Evolutionary conservation across 2,888 invertebrate species (phyloP).

Genomic region (Lepetodrilus schrolli): DNA sequence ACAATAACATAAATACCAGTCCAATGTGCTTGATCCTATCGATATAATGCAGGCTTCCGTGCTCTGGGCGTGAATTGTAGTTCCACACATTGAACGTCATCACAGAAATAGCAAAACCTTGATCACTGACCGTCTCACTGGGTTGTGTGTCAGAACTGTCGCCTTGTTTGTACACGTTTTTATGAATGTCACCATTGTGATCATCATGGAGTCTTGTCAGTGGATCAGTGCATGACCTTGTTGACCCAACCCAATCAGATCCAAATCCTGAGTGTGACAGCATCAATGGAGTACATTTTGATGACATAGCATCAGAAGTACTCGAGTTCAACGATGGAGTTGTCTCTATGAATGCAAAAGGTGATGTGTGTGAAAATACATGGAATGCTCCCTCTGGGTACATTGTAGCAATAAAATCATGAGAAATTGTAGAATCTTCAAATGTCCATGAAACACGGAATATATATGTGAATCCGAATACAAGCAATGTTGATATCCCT

Average conservation of each 20-base stretch:
- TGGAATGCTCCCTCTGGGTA: conserved; percentile 40
- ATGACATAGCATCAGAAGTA: conserved; percentile 1
- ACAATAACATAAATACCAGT: conserved; percentile 39
- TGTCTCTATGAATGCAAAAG: conserved; percentile 36
- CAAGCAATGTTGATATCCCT: conserved; percentile 46
- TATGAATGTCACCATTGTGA: not conserved
- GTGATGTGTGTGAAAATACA: conserved; percentile 48
- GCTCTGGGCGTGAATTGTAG: conserved; percentile 45
- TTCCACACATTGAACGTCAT: conserved; percentile 61
- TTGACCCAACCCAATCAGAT: not conserved
- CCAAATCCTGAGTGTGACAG: too few species aligned
- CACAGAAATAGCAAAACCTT: conserved; percentile 34
- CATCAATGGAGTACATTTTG: not conserved
- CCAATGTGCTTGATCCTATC: conserved; percentile 44
- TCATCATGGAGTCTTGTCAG: not conserved
- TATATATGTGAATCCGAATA: conserved; percentile 44
- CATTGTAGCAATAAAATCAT: conserved; percentile 48
- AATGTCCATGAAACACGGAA: conserved; percentile 41
- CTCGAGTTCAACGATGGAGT: conserved; percentile 46
- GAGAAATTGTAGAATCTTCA: conserved; percentile 34
- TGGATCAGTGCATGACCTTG: conserved; percentile 4
- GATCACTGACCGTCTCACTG: not conserved
- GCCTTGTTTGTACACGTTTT: not conserved
- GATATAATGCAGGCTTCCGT: conserved; percentile 36
- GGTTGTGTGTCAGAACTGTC: not conserved